These are phyloP conservation scores for Electrophaes corylata DNA, from an alignment of 2,888 invertebrate genomes.

Conservation along the genomic window DNA sequence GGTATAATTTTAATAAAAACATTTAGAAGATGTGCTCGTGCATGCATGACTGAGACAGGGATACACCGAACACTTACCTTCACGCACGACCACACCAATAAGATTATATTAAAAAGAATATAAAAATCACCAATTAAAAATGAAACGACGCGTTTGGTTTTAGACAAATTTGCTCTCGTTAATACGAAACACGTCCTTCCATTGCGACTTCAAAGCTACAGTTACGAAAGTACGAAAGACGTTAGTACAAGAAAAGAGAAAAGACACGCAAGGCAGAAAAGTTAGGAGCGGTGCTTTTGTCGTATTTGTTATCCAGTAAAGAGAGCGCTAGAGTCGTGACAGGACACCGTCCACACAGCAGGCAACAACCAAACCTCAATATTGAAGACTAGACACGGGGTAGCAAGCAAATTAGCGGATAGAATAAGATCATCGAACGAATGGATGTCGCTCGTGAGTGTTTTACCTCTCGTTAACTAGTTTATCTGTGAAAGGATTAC, in stretches of 20 bases:
- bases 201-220: slow-evolving; percentile 74
- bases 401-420: slow-evolving; percentile 82
- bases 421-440: slow-evolving; percentile 78
- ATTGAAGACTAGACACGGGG: slow-evolving; percentile 79
- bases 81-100: slow-evolving; percentile 51
- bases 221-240: slow-evolving; percentile 62
- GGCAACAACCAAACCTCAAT: slow-evolving; percentile 80
- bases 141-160: slow-evolving; percentile 72
- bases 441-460: slow-evolving; percentile 65
- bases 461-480: slow-evolving; percentile 98
- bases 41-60: slow-evolving; percentile 77
- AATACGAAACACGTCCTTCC: slow-evolving; percentile 68
- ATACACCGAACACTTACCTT: slow-evolving; percentile 80
- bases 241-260: slow-evolving; percentile 69
- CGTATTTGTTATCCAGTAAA: slow-evolving; percentile 74
- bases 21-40: slow-evolving; percentile 56
- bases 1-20: slow-evolving; percentile 52
- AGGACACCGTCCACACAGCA: slow-evolving; percentile 69
- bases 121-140: slow-evolving; percentile 57
- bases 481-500: slow-evolving; percentile 98
- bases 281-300: slow-evolving; percentile 77
- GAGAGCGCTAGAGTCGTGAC: slow-evolving; percentile 59
- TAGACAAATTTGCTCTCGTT: slow-evolving; percentile 35
- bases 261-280: slow-evolving; percentile 78
- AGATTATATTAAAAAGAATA: slow-evolving; percentile 54